phyloP scores from a whole-genome alignment of 2,113 vertebrate genomes.

The Cricetomys ansorgei region DNA sequence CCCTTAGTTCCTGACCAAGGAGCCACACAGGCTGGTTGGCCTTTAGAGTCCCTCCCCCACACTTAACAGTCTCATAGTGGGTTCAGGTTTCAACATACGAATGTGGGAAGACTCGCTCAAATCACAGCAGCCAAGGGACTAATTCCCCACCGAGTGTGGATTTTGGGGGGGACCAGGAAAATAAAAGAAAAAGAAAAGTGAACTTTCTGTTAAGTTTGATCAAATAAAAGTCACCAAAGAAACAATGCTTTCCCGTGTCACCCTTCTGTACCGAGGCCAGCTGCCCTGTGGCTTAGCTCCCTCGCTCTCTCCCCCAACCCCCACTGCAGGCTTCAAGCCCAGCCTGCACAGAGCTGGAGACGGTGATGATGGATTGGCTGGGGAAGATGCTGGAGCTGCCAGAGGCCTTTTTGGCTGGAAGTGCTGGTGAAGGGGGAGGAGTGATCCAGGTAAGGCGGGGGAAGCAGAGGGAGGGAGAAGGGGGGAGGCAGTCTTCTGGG shows the following conservation, averaged over 20 bases:
- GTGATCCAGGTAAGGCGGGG: constrained; percentile 94
- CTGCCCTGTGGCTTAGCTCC: neutral
- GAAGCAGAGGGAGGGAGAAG: too few species aligned
- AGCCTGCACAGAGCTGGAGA: constrained; percentile 97
- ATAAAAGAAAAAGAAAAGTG: neutral
- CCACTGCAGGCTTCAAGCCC: constrained; percentile 93
- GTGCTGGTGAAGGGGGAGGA: constrained; percentile 91
- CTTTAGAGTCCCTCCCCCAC: neutral
- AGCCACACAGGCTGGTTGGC: neutral
- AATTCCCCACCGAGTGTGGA: too few species aligned
- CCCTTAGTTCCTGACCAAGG: neutral
- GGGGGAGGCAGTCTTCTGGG: neutral
- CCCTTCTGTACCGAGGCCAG: accelerated
- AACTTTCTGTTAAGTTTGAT: neutral
- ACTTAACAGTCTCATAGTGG: neutral
- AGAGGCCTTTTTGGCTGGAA: constrained; percentile 92
- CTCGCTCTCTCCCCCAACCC: constrained; percentile 1
- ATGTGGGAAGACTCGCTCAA: neutral
- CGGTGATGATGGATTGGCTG: constrained; percentile 97
- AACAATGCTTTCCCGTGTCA: accelerated
- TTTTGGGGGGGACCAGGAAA: neutral
- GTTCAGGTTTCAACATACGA: neutral
- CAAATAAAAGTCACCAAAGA: too few species aligned
- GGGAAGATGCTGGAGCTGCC: constrained; percentile 96
- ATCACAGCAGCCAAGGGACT: neutral